Base-by-base conservation (phyloP, 2,113 vertebrate species). In the Entelurus aequoreus region DNA sequence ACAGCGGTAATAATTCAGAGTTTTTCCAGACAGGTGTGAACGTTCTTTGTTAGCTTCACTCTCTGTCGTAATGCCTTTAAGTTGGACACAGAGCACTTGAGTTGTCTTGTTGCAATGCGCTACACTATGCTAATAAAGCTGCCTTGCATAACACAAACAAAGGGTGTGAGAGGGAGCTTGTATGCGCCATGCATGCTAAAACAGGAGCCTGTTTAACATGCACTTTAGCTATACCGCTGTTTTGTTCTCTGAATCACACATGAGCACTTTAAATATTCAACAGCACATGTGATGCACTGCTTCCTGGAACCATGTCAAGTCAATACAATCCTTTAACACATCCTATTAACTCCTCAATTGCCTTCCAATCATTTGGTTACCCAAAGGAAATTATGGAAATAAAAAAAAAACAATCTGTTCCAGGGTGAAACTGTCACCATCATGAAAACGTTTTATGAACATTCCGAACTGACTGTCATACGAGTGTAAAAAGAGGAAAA, bases 241-340 rank as follows among this genome's bases (percentile, higher is more conserved):
- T 63, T 60, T 47, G 36, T 21, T 42, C 16, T 48, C 5, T 19
- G 40, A 52, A 53, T 61, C 42, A 55, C 40, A 52, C 35, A 13
- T 1, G 12, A 13, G 11, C 14, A 13, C 21, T 49, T 67, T 63
- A 53, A 37, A 57, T 65, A 21, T 68, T 55, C 60, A 66, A 58
- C 28, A 60, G 12, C 21, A 48, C 37, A 56, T 38, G 35, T 38
- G 36, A 66, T 37, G 48, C 48, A 54, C 19, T 14, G 12, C 14
- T 54, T 37, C 53, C 35, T 11, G 53, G 14, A 37, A 9, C 6
- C 38, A 15, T 40, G 14, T 11, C 42, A 46, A 40, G 8, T 56
- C 8, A 12, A 36, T 8, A 8, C n/a, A 2, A 8, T n/a, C 54
- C 4, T 55, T 8, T 5, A 9, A 55, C 8, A 35, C 54, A 56